Evolutionary conservation across 2,888 invertebrate species (phyloP), one percentile per base, ranked within the genome.

Genomic region (Taphrorychus bicolor): DNA sequence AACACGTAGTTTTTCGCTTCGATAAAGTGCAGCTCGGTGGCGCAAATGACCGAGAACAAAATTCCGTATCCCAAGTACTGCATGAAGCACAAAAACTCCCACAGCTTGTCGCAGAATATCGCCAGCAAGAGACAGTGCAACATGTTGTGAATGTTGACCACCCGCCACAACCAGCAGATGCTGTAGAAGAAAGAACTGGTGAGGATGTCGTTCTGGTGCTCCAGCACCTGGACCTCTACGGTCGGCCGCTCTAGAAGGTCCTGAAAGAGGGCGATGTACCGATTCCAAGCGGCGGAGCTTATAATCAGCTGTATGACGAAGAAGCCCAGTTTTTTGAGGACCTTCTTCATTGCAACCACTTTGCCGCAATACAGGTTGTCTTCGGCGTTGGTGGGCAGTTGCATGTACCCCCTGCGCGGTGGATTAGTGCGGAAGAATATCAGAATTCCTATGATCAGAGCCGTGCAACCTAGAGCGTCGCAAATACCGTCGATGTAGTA

Each of bases 401-500:
- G 89, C 7, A 89, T 88, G 73, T 92, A 92, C 0, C 91, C 91
- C 9, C 91, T 85, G 58, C 91, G 84, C 0, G 90, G 90, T 3
- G 91, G 90, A 78, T 92, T 91, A 73, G 88, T 89, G 76, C 87
- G 89, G 5, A 94, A 82, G 77, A 88, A 92, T 51, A 88, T 79
- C 67, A 88, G 85, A 52, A 91, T 85, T 19, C 92, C 94, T 17
- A 89, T 79, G 72, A 93, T 84, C 73, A 94, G 85, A 0, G 89
- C 90, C 2, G 89, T 82, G 32, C 90, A 91, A 0, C 94, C 94
- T 4, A 94, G 76, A 0, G 89, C 88, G 82, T 95, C 95, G 75
- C 93, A 93, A 2, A 92, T 81, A 0, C 93, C 94, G 75, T 95
- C 95, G 1, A 95, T 87, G 82, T 90, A 91, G 76, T 92, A 94